Evolutionary conservation across 2,113 vertebrate species (phyloP), one percentile per base, ranked within the genome.

Genomic region (Marcusenius ussheri): DNA sequence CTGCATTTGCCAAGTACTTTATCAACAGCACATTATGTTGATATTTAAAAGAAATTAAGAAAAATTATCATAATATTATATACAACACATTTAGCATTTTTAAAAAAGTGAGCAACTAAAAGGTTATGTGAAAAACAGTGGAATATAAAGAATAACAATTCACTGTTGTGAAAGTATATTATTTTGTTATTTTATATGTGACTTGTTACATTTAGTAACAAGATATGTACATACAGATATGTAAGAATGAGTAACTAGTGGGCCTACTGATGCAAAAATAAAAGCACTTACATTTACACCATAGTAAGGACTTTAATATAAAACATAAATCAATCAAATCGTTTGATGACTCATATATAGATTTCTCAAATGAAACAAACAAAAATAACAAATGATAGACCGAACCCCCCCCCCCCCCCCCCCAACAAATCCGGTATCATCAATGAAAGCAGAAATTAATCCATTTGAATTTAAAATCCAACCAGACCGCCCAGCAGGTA

Each of bases 401-500:
- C 31, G 77, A 84, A 83, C 27, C 7, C 19, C 31, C 47, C 39
- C 39, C 70, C 27, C 7, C 19, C 31, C 47, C 39, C 39, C 70
- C 80, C 45, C 45, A 10, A 47, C 83, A 84, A 84, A 42, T 85
- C 80, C 3, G 27, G 47, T 3, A 49, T 13, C 74, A 17, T 83
- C 50, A 89, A 56, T 27, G n/a, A n/a, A 5, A 56, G 83, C 89
- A 58, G 31, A 62, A 87, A 85, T 74, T 11, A 50, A 80, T 90
- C 89, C 70, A 83, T 49, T 88, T 88, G n/a, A 83, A 90, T 88
- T 56, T 62, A n/a, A 88, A 90, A 88, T 77, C 89, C n/a, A 27
- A 83, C 49, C 88, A 88, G 53, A 91, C 80, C 89, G 56, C 58
- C 88, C 3, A 89, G 88, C 89, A 5, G 90, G 88, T 8, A 77